A percentile compares a stretch with the other conserved stretches of the same genome.
phyloP scores from a whole-genome alignment of 1,140 invertebrate species.

The Oryctes rhinoceros region DNA sequence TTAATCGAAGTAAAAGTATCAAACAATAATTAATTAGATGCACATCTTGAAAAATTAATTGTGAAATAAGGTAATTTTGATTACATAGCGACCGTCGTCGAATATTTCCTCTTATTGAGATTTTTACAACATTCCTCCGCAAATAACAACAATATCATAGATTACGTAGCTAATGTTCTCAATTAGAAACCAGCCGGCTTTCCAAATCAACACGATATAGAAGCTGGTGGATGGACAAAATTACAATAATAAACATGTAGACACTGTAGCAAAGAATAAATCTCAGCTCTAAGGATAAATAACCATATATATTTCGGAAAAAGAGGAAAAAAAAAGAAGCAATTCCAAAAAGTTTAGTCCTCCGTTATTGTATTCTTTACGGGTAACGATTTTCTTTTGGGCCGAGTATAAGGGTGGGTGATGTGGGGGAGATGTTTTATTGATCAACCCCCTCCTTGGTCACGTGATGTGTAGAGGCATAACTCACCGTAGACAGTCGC shows the following conservation, averaged over 20 bases:
- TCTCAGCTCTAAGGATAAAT: background rate
- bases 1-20: too few relatives aligned
- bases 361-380: conserved; percentile 48
- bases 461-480: conserved; percentile 51
- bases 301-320: background rate
- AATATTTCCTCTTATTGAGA: too few relatives aligned
- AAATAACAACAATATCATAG: too few relatives aligned
- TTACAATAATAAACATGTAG: background rate
- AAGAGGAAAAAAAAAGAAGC: background rate
- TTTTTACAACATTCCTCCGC: too few relatives aligned
- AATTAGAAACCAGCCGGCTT: too few relatives aligned
- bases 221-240: background rate
- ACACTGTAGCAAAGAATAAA: background rate
- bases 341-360: conserved; percentile 35
- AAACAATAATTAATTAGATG: too few relatives aligned
- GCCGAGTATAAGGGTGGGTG: conserved; percentile 42
- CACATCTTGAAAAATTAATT: too few relatives aligned
- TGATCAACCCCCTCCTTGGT: conserved; percentile 52
- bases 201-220: too few relatives aligned
- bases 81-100: too few relatives aligned
- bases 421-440: conserved; percentile 51
- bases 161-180: too few relatives aligned
- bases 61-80: too few relatives aligned
- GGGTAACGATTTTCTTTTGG: conserved; percentile 53
- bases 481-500: conserved; percentile 49